Base-by-base conservation (phyloP, 92 coral and sea anemone species). In the Bergia puertoricense region DNA sequence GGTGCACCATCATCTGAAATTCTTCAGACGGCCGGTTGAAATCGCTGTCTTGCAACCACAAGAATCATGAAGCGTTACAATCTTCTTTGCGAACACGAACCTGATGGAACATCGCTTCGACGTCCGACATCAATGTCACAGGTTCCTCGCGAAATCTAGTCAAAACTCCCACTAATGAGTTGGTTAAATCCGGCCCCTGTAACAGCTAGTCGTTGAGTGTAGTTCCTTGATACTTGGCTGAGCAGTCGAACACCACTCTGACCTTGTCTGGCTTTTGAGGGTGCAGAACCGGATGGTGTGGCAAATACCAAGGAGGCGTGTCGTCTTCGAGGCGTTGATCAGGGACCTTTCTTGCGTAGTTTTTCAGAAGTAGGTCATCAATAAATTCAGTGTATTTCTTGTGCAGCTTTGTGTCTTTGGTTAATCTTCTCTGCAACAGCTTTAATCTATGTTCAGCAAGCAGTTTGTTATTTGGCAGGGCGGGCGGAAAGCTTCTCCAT, bases 181-280 rank as follows among this genome's bases (percentile, higher is more conserved):
- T 92, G 11, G 92, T 92, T 20, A 92, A 73, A 74, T 92, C 94
- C 54, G 94, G 92, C 23, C 94, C 92, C 89, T 92, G 92, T 45
- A 92, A 76, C n/a, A 92, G 85, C 71, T 74, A 82, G 90, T 80
- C 81, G 75, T 90, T 92, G 36, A 92, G 89, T 10, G 94, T 78
- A 10, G 88, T 56, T n/a, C 94, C 94, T 44, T 84, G 86, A 65
- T 81, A 88, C 76, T 86, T 88, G 59, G 94, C 92, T 6, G 92
- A 81, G 44, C 94, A 92, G 56, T 92, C 94, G 23, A 92, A 92
- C 0, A 92, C 91, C 4, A 85, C 86, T 13, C 92, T 90, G 40
- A 89, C 80, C 57, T 93, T 91, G 2, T 46, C 89, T 10, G 93
- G 94, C 81, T 92, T 92, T 59, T 92, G 89, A 8, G 91, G 85